Conservation (phyloP, 2,888 invertebrate genomes). For the Trachelus iudaicus region DNA sequence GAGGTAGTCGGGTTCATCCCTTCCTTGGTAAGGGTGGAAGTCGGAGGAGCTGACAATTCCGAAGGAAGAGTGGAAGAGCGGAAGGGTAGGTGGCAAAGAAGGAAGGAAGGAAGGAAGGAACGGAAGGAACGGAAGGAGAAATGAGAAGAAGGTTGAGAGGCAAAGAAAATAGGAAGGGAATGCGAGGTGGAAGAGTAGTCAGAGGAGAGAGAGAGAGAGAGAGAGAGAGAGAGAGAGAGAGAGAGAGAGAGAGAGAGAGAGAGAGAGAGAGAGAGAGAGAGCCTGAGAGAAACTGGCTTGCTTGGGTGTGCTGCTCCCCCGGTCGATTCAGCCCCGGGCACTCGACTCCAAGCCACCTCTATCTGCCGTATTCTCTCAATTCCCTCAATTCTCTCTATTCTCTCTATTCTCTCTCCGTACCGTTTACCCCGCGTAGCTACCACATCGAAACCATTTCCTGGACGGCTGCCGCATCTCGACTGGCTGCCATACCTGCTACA, state of each 20-base stretch:
- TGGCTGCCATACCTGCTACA: no score
- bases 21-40: no score
- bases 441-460: no score
- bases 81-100: conserved; percentile 25
- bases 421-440: not conserved
- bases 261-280: conserved; percentile 10
- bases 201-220: conserved; percentile 30
- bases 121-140: conserved; percentile 16
- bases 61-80: conserved; percentile 18
- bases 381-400: conserved; percentile 25
- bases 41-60: not conserved
- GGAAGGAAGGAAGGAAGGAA: conserved; percentile 22
- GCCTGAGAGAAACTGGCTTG: conserved; percentile 24
- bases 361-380: conserved; percentile 61
- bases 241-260: conserved; percentile 23
- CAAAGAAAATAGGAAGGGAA: conserved; percentile 10
- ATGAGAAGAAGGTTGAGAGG: conserved; percentile 19
- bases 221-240: not conserved
- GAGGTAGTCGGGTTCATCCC: conserved; percentile 12
- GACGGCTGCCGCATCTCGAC: no score
- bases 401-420: conserved; percentile 41
- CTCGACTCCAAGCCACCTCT: conserved; percentile 64
- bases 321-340: conserved; percentile 65
- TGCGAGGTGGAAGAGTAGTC: conserved; percentile 30
- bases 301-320: conserved; percentile 54